Evolutionary conservation across 30 jellyfish, hydroid and myxozoan genomes (phyloP).

Genomic region (Aurelia sp.): DNA sequence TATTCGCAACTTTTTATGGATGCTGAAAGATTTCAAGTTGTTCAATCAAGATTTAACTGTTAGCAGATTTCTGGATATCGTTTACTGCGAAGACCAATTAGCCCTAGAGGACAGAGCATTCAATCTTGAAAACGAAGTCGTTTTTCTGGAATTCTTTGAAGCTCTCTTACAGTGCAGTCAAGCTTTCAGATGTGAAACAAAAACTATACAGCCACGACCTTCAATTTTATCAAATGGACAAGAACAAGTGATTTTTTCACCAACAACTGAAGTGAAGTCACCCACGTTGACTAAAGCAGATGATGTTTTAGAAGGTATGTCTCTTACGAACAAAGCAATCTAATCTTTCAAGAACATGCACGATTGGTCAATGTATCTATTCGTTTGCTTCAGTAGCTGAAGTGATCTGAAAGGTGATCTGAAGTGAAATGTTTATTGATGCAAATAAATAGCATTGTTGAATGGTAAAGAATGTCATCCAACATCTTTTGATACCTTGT

Average conservation of each 20-base stretch:
- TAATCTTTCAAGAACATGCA: too few species aligned
- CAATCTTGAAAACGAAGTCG: constrained; percentile 68
- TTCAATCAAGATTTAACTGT: constrained; percentile 51
- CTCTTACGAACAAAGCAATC: too few species aligned
- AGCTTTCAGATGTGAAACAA: constrained; percentile 1
- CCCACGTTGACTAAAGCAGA: constrained; percentile 32
- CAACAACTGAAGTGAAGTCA: constrained; percentile 14
- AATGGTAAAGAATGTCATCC: too few species aligned
- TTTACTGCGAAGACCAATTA: constrained; percentile 47
- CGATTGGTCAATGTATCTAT: too few species aligned
- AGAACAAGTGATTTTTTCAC: not conserved
- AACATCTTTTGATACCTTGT: too few species aligned
- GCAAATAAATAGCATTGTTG: too few species aligned
- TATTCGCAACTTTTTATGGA: constrained; percentile 61
- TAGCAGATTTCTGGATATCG: constrained; percentile 47
- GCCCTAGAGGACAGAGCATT: constrained; percentile 51
- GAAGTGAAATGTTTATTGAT: too few species aligned
- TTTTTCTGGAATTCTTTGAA: constrained; percentile 81
- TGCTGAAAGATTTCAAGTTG: constrained; percentile 66
- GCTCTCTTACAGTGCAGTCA: constrained; percentile 64
- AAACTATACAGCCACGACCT: not conserved
- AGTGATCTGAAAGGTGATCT: too few species aligned
- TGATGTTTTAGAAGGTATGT: constrained; percentile 1
- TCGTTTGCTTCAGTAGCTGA: too few species aligned
- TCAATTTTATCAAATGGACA: not conserved